Percentiles rank a stretch among this genome's conserved stretches.
These are phyloP conservation scores for Phrynocephalus guinanensis DNA, from an alignment of 2,797 vertebrate species.

Conservation along the genomic window DNA sequence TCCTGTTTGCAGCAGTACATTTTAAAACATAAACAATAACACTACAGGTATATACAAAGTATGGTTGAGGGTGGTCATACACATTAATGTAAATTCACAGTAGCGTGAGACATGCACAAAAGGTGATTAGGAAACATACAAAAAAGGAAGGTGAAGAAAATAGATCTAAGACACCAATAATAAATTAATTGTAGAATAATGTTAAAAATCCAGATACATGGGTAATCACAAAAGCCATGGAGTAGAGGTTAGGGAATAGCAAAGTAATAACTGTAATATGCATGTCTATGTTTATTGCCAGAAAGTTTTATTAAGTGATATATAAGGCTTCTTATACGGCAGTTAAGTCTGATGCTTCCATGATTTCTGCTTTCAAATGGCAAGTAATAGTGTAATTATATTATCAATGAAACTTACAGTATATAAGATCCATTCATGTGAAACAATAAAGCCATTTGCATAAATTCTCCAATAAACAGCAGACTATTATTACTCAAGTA, in stretches of 20 bases:
- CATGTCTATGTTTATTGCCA: slow-evolving; percentile 11
- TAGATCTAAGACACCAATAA: background rate
- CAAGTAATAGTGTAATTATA: slow-evolving; percentile 53
- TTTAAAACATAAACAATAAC: background rate
- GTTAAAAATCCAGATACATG: background rate
- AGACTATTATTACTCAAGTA: slow-evolving; percentile 54
- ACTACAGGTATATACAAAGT: too few species aligned
- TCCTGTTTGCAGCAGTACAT: background rate
- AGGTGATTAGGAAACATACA: background rate
- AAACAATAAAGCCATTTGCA: slow-evolving; percentile 62
- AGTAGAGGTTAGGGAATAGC: background rate
- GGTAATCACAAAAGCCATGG: background rate
- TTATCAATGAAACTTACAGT: slow-evolving; percentile 49
- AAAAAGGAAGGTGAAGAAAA: background rate
- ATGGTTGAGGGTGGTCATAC: too few species aligned
- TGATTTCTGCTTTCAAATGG: slow-evolving; percentile 45
- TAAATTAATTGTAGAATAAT: accelerated
- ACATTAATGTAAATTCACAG: background rate
- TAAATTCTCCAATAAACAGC: slow-evolving; percentile 63
- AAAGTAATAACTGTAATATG: slow-evolving; percentile 21
- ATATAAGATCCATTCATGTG: slow-evolving; percentile 58
- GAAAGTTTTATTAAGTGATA: slow-evolving; percentile 30
- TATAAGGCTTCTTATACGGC: background rate
- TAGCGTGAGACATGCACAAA: background rate
- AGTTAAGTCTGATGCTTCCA: slow-evolving; percentile 39